These are phyloP conservation scores for Mola mola DNA, from an alignment of 2,113 vertebrate genomes.

Conservation along the genomic window DNA sequence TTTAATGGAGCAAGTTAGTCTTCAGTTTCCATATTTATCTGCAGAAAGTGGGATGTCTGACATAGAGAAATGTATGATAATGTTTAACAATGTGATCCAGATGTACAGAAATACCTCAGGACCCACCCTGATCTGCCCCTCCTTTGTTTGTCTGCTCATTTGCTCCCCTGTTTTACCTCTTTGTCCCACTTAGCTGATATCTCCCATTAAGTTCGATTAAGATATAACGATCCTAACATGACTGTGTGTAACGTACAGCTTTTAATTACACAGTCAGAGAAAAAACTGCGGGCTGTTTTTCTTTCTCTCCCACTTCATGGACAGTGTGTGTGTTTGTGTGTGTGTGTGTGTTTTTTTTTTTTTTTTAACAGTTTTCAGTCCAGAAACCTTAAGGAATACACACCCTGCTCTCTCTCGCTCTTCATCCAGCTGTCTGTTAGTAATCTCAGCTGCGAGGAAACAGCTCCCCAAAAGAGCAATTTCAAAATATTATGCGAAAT, in stretches of 20 bases:
- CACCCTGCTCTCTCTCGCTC: conserved; percentile 48
- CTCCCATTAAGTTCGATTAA: neutral
- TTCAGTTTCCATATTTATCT: too few species aligned
- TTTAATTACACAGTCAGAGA: too few species aligned
- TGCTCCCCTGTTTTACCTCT: neutral
- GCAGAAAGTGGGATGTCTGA: neutral
- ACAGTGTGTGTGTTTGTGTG: too few species aligned
- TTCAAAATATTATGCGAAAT: too few species aligned
- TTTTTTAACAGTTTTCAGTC: neutral
- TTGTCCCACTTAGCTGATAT: neutral
- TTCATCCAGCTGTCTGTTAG: conserved; percentile 21
- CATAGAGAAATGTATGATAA: conserved; percentile 22
- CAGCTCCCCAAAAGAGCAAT: conserved; percentile 9
- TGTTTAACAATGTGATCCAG: conserved; percentile 11
- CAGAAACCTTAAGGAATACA: conserved; percentile 4
- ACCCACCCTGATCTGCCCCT: conserved; percentile 27
- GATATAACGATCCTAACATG: conserved; percentile 1
- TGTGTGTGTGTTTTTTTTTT: neutral
- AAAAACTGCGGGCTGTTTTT: too few species aligned
- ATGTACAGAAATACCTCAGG: conserved; percentile 25
- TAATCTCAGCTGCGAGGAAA: conserved; percentile 51
- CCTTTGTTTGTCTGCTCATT: conserved; percentile 6
- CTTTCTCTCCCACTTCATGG: too few species aligned
- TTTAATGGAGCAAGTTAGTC: too few species aligned
- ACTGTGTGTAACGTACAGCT: too few species aligned